These are phyloP conservation scores for Gallinago media DNA, from an alignment of 2,113 vertebrate species.

Conservation along the genomic window DNA sequence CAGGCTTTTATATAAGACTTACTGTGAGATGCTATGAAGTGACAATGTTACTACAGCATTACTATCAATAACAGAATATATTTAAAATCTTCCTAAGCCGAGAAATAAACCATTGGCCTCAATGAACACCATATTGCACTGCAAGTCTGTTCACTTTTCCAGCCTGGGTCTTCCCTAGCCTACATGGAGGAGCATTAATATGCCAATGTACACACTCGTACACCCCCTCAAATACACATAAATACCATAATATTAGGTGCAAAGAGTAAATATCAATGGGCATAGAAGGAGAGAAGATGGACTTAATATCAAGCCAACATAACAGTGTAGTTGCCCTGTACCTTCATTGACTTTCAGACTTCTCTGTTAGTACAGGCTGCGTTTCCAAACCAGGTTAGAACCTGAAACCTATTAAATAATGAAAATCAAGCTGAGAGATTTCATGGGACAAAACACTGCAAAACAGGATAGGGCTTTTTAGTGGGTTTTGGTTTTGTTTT, in stretches of 20 bases:
- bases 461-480: background rate
- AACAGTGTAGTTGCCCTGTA: background rate
- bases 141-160: background rate
- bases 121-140: background rate
- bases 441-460: background rate
- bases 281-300: background rate
- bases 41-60: background rate
- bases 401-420: background rate
- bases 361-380: background rate
- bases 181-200: background rate
- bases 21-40: background rate
- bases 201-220: accelerated
- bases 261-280: background rate
- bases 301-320: accelerated
- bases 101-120: background rate
- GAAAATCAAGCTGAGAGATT: background rate
- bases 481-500: too few relatives aligned
- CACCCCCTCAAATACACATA: background rate
- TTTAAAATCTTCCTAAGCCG: background rate
- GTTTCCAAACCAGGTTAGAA: background rate
- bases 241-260: background rate
- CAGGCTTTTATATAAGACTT: background rate
- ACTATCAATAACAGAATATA: background rate
- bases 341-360: background rate
- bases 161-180: background rate